A percentile compares a stretch with the other conserved stretches of the same genome.
phyloP scores from a whole-genome alignment of 2,888 invertebrate species.

The Ernsta delagoae region DNA sequence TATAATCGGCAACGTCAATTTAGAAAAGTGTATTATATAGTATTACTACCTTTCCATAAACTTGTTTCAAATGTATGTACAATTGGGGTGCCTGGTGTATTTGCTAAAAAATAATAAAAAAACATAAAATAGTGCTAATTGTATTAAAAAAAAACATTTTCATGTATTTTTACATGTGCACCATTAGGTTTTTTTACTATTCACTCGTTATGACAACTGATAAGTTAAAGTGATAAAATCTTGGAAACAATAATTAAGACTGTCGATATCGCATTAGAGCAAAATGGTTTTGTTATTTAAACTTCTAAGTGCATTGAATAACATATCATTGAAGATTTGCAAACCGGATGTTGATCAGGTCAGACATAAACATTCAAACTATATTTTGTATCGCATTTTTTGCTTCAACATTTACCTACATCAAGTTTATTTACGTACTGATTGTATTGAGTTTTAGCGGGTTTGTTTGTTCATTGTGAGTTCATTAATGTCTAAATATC shows the following conservation, averaged over 20 bases:
- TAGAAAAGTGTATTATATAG: no score
- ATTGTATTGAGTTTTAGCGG: background rate
- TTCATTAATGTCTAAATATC: background rate
- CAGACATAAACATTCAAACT: no score
- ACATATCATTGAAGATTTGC: background rate
- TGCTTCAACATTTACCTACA: background rate
- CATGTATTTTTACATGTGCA: no score
- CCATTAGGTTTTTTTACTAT: background rate
- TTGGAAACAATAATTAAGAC: background rate
- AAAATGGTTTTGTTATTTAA: background rate
- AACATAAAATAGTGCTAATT: no score
- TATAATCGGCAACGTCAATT: background rate
- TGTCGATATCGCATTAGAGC: conserved; percentile 8
- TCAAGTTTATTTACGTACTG: background rate
- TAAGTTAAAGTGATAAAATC: background rate
- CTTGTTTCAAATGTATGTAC: background rate
- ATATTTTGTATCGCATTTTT: no score
- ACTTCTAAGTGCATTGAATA: conserved; percentile 3
- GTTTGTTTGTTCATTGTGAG: background rate
- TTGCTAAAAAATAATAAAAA: no score
- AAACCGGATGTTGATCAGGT: conserved; percentile 10
- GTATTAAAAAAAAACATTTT: no score
- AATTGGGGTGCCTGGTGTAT: no score
- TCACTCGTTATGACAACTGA: background rate
- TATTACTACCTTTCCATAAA: no score